Percentiles rank a stretch among this genome's conserved stretches.
Evolutionary conservation across 2,797 vertebrate species (phyloP).

Genomic region (Falco novaeseelandiae): DNA sequence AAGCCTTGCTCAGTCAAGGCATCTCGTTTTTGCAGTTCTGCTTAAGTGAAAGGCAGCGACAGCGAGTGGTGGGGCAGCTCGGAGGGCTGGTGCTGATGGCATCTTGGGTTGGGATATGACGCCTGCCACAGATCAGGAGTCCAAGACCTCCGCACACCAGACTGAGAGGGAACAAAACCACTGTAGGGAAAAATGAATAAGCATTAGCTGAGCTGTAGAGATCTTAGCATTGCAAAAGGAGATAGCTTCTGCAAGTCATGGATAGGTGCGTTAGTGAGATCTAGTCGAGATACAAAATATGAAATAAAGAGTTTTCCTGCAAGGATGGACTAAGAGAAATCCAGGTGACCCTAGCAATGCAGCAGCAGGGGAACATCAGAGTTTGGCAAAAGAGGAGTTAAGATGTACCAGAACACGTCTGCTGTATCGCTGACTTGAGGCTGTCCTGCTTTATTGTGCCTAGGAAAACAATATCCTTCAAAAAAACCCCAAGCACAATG

Average conservation of each 20-base stretch:
- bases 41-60: neutral
- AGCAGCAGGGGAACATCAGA: neutral
- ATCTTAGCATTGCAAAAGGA: neutral
- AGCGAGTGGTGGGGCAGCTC: neutral
- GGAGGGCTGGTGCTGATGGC: neutral
- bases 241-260: neutral
- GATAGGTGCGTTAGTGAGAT: neutral
- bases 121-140: neutral
- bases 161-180: accelerated
- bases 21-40: neutral
- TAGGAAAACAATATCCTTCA: neutral
- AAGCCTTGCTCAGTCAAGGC: neutral
- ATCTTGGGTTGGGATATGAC: neutral
- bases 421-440: neutral
- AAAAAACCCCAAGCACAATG: neutral
- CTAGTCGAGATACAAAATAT: neutral
- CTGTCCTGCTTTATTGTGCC: neutral
- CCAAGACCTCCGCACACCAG: neutral
- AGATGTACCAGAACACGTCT: neutral
- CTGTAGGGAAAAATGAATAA: neutral
- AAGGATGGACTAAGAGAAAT: neutral
- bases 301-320: neutral
- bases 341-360: neutral
- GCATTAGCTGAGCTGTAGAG: neutral
- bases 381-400: neutral